phyloP scores from a whole-genome alignment of 2,113 vertebrate species.

The Sturnus vulgaris region DNA sequence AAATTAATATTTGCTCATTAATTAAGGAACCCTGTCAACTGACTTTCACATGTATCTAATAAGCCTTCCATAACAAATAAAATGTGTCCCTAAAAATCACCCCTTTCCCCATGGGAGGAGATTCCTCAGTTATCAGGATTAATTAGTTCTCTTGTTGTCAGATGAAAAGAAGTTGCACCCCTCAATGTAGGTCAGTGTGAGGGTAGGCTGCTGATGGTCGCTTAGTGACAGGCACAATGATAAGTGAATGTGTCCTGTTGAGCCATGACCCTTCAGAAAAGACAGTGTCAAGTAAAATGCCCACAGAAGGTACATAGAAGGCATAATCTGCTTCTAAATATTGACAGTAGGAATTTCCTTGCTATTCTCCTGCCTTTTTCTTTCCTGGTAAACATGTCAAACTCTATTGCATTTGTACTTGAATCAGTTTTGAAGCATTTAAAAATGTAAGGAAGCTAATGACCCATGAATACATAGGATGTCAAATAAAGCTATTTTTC shows the following conservation, averaged over 20 bases:
- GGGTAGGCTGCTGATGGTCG: constrained; percentile 64
- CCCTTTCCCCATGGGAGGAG: neutral
- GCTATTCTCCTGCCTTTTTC: constrained; percentile 21
- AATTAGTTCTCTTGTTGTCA: constrained; percentile 69
- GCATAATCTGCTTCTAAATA: constrained; percentile 28
- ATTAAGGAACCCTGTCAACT: neutral
- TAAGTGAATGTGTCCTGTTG: constrained; percentile 65
- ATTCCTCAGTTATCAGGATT: constrained; percentile 58
- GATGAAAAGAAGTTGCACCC: constrained; percentile 65
- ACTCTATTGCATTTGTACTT: neutral
- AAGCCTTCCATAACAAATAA: constrained; percentile 3
- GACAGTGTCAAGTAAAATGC: constrained; percentile 56
- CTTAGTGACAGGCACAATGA: constrained; percentile 68
- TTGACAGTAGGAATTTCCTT: constrained; percentile 46
- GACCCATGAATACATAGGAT: neutral
- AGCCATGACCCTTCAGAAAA: constrained; percentile 66
- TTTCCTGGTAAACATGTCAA: constrained; percentile 45
- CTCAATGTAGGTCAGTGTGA: constrained; percentile 67
- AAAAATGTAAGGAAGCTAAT: constrained; percentile 15
- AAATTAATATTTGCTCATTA: neutral
- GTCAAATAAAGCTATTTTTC: constrained; percentile 41
- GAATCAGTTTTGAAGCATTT: constrained; percentile 12
- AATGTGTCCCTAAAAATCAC: neutral
- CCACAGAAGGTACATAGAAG: constrained; percentile 19
- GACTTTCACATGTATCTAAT: neutral